Percentiles rank a stretch among this genome's conserved stretches.
Evolutionary conservation across 2,113 vertebrate species (phyloP).

Genomic region (Atherinomorus stipes): DNA sequence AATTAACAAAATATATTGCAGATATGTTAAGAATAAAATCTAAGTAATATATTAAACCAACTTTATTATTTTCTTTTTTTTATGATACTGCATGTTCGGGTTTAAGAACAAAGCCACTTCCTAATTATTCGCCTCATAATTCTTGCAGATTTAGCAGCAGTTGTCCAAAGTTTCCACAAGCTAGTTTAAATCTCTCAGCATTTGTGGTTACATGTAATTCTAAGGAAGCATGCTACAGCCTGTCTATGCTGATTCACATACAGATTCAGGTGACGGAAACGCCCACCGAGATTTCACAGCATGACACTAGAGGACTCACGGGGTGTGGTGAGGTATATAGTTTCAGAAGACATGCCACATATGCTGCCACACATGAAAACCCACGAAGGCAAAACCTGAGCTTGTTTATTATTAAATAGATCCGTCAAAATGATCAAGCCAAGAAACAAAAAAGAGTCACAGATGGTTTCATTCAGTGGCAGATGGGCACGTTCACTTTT

Average conservation of each 20-base stretch:
- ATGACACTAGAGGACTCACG: slow-evolving; percentile 35
- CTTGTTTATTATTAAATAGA: slow-evolving; percentile 24
- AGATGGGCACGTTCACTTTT: slow-evolving; percentile 50
- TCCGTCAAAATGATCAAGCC: slow-evolving; percentile 17
- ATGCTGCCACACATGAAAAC: slow-evolving; percentile 1
- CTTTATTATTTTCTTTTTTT: too few relatives aligned
- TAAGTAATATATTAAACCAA: not conserved
- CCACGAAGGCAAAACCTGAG: slow-evolving; percentile 32
- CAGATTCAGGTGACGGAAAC: slow-evolving; percentile 29
- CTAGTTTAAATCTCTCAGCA: not conserved
- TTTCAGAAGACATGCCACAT: slow-evolving; percentile 51
- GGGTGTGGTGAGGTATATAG: slow-evolving; percentile 48
- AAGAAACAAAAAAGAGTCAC: slow-evolving; percentile 33
- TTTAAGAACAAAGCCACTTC: too few relatives aligned
- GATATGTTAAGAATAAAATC: not conserved
- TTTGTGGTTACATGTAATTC: slow-evolving; percentile 1
- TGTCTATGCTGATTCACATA: slow-evolving; percentile 45
- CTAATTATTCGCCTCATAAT: not conserved
- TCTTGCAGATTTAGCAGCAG: not conserved
- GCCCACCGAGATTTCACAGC: slow-evolving; percentile 30
- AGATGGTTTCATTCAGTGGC: slow-evolving; percentile 62
- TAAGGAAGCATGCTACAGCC: slow-evolving; percentile 9
- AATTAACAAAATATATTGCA: not conserved
- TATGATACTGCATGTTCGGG: too few relatives aligned
- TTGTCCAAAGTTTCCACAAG: not conserved